Base-by-base conservation (phyloP, 1,140 invertebrate genomes). In the Drosophila sproati region DNA sequence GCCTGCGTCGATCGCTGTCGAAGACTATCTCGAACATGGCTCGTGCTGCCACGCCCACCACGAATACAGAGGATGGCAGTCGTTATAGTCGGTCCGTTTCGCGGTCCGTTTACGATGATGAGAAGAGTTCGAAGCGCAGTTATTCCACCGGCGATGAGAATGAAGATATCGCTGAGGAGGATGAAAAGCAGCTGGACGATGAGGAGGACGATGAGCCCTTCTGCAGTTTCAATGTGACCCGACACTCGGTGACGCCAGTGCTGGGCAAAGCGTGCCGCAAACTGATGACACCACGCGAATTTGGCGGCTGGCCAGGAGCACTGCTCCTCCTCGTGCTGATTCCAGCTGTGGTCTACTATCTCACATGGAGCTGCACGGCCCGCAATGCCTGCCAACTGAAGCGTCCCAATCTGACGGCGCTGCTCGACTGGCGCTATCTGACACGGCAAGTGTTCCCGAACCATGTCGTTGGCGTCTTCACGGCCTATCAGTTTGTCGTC, bases 91-190 rank as follows among this genome's bases (percentile, higher is more conserved):
- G 91, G 7, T 92, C 91, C 3, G 75, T 88, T 0, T 92, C 90
- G 4, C 77, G 91, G 55, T 92, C 91, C 2, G 70, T 90, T 0
- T 91, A 87, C 39, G 91, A 91, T 28, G 91, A 92, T 31, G 87
- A 83, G 28, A 83, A 86, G 48, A 91, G 80, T 5, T 92, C 89
- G 0, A 91, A 88, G 56, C 73, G 69, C 5, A 93, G 93, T 67
- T 93, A 93, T 72, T 94, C 93, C 5, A 93, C 93, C 20, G 92
- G 92, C 20, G 93, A 93, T 55, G 91, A 92, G 57, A 77, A 87
- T 39, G 91, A 92, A 57, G 78, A 87, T 39, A 50, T 68, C 34
- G 87, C 74, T 0, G 88, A 89, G 20, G 87, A 91, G 34, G 81
- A 91, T 6, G 70, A 77, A 4, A 8, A 59, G 3, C 72, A 77